phyloP scores from a whole-genome alignment of 2,888 invertebrate genomes.

The Notodonta ziczac region DNA sequence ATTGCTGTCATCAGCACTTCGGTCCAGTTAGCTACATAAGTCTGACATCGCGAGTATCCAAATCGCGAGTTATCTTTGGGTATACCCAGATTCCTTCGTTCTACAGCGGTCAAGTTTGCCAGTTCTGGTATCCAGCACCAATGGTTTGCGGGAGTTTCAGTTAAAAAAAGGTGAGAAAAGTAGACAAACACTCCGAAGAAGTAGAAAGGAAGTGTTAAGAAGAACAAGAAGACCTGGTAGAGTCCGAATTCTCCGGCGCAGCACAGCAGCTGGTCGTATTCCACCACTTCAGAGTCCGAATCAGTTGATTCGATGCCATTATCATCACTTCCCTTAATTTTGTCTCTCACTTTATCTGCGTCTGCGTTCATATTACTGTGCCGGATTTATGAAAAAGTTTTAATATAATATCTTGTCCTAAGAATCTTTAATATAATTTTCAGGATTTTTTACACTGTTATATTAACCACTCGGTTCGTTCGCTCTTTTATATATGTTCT shows the following conservation, averaged over 20 bases:
- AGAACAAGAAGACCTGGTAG: constrained; percentile 59
- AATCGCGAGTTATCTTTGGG: constrained; percentile 51
- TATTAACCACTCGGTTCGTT: not conserved
- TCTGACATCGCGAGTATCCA: constrained; percentile 63
- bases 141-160: constrained; percentile 61
- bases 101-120: constrained; percentile 52
- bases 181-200: constrained; percentile 60
- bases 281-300: constrained; percentile 26
- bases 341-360: not conserved
- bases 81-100: constrained; percentile 57
- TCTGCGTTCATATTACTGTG: no score
- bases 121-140: constrained; percentile 70
- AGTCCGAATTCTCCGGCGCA: constrained; percentile 65
- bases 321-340: not conserved
- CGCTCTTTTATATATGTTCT: constrained; percentile 9
- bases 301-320: not conserved
- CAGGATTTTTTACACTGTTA: no score
- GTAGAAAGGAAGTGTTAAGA: constrained; percentile 61
- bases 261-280: constrained; percentile 58
- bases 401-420: no score
- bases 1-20: constrained; percentile 48
- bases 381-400: no score
- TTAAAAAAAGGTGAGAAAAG: constrained; percentile 63
- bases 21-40: constrained; percentile 63
- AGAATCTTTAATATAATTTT: no score